A percentile compares a stretch with the other conserved stretches of the same genome.
Conservation (phyloP, 2,113 vertebrate genomes). For the Meles meles region DNA sequence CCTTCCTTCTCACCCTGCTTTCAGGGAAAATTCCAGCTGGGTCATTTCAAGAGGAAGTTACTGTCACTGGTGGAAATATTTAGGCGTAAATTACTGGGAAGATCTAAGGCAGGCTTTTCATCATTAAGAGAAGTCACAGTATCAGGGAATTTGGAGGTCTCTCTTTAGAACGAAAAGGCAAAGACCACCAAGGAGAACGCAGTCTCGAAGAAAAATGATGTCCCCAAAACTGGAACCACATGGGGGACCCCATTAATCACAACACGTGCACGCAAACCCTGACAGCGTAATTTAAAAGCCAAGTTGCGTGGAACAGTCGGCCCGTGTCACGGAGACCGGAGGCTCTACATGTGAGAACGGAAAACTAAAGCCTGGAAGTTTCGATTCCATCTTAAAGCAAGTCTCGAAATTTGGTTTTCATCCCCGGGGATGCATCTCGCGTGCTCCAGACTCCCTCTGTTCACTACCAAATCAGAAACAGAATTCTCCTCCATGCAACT, state of each 20-base stretch:
- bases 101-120: conserved; percentile 66
- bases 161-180: conserved; percentile 60
- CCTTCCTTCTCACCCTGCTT: background rate
- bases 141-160: conserved; percentile 43
- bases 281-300: conserved; percentile 48
- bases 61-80: conserved; percentile 64
- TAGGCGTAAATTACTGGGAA: conserved; percentile 70
- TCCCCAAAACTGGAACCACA: conserved; percentile 55
- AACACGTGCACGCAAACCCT: conserved; percentile 8
- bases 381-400: background rate
- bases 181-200: conserved; percentile 65
- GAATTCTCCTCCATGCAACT: conserved; percentile 22
- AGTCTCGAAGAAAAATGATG: conserved; percentile 71
- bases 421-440: background rate
- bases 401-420: conserved; percentile 26
- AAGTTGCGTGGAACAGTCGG: background rate
- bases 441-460: background rate
- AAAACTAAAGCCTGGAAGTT: background rate
- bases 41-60: conserved; percentile 71
- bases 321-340: background rate
- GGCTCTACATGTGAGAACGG: background rate
- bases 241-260: conserved; percentile 70
- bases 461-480: conserved; percentile 65
- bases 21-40: conserved; percentile 63
- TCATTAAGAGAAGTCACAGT: conserved; percentile 47